Conservation (phyloP, 2,797 vertebrate genomes). For the Petrocephalus sullivani region DNA sequence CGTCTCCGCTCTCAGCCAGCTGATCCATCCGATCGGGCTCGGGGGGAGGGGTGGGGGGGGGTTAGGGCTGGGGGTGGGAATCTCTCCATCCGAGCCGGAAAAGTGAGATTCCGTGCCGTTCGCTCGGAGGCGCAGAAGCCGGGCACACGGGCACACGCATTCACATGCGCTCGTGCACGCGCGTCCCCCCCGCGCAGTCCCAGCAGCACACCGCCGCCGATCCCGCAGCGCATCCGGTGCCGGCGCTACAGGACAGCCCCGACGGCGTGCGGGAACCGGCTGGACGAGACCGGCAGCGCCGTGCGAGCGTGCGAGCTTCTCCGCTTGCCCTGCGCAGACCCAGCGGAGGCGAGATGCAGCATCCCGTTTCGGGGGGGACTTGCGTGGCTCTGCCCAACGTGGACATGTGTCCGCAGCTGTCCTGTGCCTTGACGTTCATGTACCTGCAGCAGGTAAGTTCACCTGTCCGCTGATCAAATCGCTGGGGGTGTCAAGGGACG, state of each 20-base stretch:
- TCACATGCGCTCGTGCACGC: slow-evolving; percentile 42
- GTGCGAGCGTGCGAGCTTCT: slow-evolving; percentile 13
- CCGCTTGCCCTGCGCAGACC: slow-evolving; percentile 2
- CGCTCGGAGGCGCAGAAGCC: neutral
- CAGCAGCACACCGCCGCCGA: slow-evolving; percentile 8
- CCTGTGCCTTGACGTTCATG: slow-evolving; percentile 96
- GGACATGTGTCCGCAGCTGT: slow-evolving; percentile 92
- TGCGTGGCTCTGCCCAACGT: slow-evolving; percentile 90
- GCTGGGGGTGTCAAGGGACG: neutral
- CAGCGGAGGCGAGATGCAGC: slow-evolving; percentile 79
- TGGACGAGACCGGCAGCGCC: slow-evolving; percentile 50
- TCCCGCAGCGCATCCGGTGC: slow-evolving; percentile 19
- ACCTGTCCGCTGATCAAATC: slow-evolving; percentile 12
- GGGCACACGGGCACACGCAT: slow-evolving; percentile 21
- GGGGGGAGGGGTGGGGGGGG: neutral
- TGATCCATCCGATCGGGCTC: neutral
- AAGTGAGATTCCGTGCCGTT: slow-evolving; percentile 19
- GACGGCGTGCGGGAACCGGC: slow-evolving; percentile 39
- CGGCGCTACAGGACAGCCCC: slow-evolving; percentile 22
- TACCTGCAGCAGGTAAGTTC: slow-evolving; percentile 94
- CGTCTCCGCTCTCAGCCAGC: neutral
- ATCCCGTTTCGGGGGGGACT: slow-evolving; percentile 87
- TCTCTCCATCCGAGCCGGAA: neutral
- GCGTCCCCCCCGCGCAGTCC: neutral
- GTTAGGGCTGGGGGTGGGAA: neutral